These are phyloP conservation scores for Oscheius onirici DNA, from an alignment of 2,888 invertebrate species.

Conservation along the genomic window DNA sequence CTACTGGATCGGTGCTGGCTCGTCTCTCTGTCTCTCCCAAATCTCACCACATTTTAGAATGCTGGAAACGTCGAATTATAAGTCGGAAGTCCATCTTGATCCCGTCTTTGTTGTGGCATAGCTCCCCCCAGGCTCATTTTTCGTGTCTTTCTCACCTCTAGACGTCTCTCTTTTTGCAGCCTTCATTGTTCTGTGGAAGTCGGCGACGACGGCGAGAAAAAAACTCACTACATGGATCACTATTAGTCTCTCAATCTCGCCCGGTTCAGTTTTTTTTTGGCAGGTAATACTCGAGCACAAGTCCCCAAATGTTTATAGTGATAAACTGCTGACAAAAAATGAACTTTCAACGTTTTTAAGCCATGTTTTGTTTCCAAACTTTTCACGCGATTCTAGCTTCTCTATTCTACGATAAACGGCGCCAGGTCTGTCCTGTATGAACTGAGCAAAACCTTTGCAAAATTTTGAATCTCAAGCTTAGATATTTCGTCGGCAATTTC, in stretches of 20 bases:
- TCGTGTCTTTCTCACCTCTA: constrained; percentile 23
- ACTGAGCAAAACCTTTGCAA: too few species aligned
- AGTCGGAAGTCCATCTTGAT: constrained; percentile 58
- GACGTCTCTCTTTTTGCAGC: background rate
- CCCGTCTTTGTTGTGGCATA: constrained; percentile 47
- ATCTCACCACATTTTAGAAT: constrained; percentile 21
- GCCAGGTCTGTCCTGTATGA: too few species aligned
- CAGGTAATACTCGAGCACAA: too few species aligned
- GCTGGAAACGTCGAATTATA: constrained; percentile 38
- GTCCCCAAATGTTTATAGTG: too few species aligned
- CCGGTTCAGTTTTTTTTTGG: too few species aligned
- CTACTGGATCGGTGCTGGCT: constrained; percentile 13
- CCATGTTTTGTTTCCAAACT: constrained; percentile 1
- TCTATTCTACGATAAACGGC: too few species aligned
- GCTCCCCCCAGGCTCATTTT: background rate
- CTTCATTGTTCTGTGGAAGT: constrained; percentile 26
- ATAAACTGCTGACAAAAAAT: too few species aligned
- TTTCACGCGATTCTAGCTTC: too few species aligned
- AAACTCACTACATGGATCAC: constrained; percentile 31
- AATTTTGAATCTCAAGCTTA: too few species aligned
- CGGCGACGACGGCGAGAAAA: constrained; percentile 2
- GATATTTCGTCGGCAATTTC: too few species aligned
- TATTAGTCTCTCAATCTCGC: constrained; percentile 27
- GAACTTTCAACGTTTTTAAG: too few species aligned
- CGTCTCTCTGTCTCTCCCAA: background rate